phyloP scores from a whole-genome alignment of 2,888 invertebrate species.

The Molorchus minor region DNA sequence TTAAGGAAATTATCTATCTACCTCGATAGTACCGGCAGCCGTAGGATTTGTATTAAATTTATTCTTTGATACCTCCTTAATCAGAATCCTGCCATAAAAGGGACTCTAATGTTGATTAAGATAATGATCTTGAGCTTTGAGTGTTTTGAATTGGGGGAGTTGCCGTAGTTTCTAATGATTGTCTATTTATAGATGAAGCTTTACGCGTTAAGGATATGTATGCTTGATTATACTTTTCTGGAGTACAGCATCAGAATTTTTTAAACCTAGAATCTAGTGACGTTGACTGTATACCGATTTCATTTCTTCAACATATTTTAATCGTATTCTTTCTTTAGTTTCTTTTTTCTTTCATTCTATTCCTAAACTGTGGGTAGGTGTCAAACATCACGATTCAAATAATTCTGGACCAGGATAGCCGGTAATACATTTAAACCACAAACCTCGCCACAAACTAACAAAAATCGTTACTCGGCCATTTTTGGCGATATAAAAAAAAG shows the following conservation, averaged over 20 bases:
- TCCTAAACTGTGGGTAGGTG: too few relatives aligned
- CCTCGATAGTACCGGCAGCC: background rate
- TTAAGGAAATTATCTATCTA: background rate
- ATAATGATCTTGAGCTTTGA: background rate
- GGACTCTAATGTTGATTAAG: background rate
- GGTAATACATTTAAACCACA: too few relatives aligned
- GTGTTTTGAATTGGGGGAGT: too few relatives aligned
- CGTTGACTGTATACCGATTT: conserved; percentile 4
- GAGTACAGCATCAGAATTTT: conserved; percentile 10
- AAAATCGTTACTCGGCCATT: too few relatives aligned
- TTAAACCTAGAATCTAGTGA: conserved; percentile 19
- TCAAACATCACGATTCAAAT: too few relatives aligned
- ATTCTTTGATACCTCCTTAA: background rate
- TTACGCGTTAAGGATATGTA: background rate
- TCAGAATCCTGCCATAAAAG: conserved; percentile 4
- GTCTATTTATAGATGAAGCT: background rate
- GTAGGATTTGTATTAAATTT: background rate
- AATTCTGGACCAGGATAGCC: too few relatives aligned
- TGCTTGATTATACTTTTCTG: background rate
- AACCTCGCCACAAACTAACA: too few relatives aligned
- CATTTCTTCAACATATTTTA: conserved; percentile 9
- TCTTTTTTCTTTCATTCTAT: too few relatives aligned
- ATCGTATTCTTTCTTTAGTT: too few relatives aligned
- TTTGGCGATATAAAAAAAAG: too few relatives aligned
- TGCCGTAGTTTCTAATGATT: too few relatives aligned